Evolutionary conservation across 2,797 vertebrate genomes (phyloP).

Genomic region (Pseudochirops cupreus): DNA sequence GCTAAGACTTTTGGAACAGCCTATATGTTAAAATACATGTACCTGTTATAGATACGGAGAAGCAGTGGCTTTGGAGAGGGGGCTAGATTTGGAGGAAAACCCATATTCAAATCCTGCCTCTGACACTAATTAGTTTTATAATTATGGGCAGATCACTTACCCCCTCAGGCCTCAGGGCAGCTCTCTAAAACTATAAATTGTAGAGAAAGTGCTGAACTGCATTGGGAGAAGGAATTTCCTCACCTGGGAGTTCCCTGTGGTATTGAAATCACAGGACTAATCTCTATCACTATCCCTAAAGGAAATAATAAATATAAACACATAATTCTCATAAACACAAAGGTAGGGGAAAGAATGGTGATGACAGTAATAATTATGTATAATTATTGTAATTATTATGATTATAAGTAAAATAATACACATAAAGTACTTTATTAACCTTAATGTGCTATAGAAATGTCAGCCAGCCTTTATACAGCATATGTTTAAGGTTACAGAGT

Average conservation of each 20-base stretch:
- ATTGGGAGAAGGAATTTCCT: not conserved
- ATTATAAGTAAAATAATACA: not conserved
- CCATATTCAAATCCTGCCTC: not conserved
- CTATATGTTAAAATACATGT: not conserved
- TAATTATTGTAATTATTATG: not conserved
- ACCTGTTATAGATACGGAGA: not conserved
- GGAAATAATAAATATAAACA: not conserved
- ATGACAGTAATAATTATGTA: not conserved
- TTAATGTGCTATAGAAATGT: not conserved
- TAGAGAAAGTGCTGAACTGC: not conserved
- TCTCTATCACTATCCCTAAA: not conserved
- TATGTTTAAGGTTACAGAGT: not conserved
- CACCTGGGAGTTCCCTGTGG: not conserved
- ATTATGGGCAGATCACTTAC: not conserved
- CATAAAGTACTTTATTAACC: not conserved
- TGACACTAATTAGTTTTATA: not conserved
- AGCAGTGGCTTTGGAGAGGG: not conserved
- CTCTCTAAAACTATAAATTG: not conserved
- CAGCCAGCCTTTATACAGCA: not conserved
- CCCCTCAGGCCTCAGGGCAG: not conserved
- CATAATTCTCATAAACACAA: not conserved
- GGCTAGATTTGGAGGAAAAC: not conserved
- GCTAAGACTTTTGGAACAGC: not conserved
- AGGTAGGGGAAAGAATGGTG: not conserved
- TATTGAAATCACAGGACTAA: not conserved